phyloP scores from a whole-genome alignment of 2,888 invertebrate species.

The Cylloceria caligata region DNA sequence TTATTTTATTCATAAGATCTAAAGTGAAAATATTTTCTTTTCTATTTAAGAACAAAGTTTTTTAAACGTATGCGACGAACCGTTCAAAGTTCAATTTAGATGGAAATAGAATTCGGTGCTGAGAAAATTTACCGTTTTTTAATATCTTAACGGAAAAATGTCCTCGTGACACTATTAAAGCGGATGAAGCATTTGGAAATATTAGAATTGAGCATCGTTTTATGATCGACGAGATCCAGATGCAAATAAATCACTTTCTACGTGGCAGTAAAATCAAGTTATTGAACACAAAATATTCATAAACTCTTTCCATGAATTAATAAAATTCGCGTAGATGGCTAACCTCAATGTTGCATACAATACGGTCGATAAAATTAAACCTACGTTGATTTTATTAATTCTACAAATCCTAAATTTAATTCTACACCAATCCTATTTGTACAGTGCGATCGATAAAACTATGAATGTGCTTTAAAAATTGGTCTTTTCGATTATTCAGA shows the following conservation, averaged over 20 bases:
- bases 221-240: neutral
- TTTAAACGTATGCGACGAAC: neutral
- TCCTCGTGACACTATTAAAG: constrained; percentile 45
- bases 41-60: neutral
- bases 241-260: constrained; percentile 4
- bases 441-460: constrained; percentile 6
- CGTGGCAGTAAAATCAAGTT: neutral
- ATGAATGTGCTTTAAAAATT: neutral
- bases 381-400: neutral
- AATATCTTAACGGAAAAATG: neutral
- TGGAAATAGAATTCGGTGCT: constrained; percentile 25
- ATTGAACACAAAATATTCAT: neutral
- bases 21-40: neutral
- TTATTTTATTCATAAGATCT: constrained; percentile 17
- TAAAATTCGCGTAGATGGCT: neutral
- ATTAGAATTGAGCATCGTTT: neutral
- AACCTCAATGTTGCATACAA: neutral
- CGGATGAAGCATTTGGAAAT: constrained; percentile 45
- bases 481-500: constrained; percentile 23
- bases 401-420: too few relatives aligned
- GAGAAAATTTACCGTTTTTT: constrained; percentile 27
- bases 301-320: neutral
- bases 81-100: constrained; percentile 25
- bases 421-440: too few relatives aligned
- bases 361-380: too few relatives aligned